Evolutionary conservation across 2,797 vertebrate species (phyloP).

Genomic region (Cheirogaleus major): DNA sequence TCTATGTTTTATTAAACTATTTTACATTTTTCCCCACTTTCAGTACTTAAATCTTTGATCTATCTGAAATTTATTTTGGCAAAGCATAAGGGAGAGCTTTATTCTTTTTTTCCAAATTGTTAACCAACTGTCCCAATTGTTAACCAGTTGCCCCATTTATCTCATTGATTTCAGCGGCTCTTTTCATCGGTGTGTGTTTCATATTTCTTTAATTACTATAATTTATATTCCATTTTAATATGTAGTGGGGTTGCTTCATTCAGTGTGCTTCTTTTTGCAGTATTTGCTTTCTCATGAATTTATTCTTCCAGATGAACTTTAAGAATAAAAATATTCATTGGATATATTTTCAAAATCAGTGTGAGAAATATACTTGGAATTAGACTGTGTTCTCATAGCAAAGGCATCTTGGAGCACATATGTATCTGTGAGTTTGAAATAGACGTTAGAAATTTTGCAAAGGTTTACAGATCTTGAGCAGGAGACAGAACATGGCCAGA

Average conservation of each 20-base stretch:
- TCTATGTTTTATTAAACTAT: background rate
- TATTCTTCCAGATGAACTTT: conserved; percentile 19
- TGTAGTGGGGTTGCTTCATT: background rate
- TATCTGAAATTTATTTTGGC: background rate
- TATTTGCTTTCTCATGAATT: conserved; percentile 24
- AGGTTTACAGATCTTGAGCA: background rate
- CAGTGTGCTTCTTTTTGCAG: background rate
- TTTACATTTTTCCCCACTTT: background rate
- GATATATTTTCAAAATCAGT: conserved; percentile 1
- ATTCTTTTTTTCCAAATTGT: background rate
- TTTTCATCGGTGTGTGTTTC: background rate
- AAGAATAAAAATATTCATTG: conserved; percentile 8
- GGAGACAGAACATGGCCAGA: background rate
- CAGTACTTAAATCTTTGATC: background rate
- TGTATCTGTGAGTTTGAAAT: background rate
- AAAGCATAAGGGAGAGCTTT: background rate
- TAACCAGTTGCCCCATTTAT: background rate
- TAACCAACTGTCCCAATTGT: background rate
- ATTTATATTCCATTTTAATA: background rate
- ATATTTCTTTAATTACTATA: background rate
- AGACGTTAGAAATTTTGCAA: background rate
- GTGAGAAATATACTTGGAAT: background rate
- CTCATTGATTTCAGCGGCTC: background rate
- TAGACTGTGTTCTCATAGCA: background rate
- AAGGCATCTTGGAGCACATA: background rate